Evolutionary conservation across 2,113 vertebrate species (phyloP), one percentile per base, ranked within the genome.

Genomic region (human (Homo sapiens)): DNA sequence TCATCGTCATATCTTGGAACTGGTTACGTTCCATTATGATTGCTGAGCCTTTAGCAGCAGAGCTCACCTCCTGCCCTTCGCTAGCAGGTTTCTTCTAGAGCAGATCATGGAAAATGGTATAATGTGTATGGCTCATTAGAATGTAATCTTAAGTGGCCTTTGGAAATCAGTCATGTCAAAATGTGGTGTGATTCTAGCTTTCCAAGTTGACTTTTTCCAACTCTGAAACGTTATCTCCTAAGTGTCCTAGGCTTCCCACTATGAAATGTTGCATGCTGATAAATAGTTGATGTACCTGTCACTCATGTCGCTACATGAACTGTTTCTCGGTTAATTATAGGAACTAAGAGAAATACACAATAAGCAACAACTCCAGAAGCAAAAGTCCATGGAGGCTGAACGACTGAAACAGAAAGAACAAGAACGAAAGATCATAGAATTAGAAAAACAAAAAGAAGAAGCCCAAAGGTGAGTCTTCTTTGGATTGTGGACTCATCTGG

Each of bases 271-370:
- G 61, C 80, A 3, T 93, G 76, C 35, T 75, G 38, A 93, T 91
- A 20, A 93, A 20, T 25, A 7, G 43, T 52, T 82, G 68, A 61
- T 13, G 7, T 30, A 70, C 13, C 73, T 22, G 0, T 43, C 61
- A 17, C 70, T 35, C 13, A 0, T 78, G 22, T 75, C 27, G 8
- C 84, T 30, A 35, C n/a, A 27, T 22, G 38, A 81, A 52, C 25
- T 68, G 23, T 82, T 95, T 96, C 72, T 97, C 94, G 55, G 25
- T 59, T 94, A 48, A 93, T 97, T 97, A 81, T 98, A 99, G 99
- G 99, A 99, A 95, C 98, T 99, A 97, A 98, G 99, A 98, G 99
- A 99, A 98, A 99, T 99, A 97, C 99, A 99, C 96, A 99, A 97
- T 97, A 99, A 99, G 76, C 99, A 99, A 98, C 99, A 99, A 93